Evolutionary conservation across 2,113 vertebrate species (phyloP).

Genomic region (Cephalopholis sonnerati): DNA sequence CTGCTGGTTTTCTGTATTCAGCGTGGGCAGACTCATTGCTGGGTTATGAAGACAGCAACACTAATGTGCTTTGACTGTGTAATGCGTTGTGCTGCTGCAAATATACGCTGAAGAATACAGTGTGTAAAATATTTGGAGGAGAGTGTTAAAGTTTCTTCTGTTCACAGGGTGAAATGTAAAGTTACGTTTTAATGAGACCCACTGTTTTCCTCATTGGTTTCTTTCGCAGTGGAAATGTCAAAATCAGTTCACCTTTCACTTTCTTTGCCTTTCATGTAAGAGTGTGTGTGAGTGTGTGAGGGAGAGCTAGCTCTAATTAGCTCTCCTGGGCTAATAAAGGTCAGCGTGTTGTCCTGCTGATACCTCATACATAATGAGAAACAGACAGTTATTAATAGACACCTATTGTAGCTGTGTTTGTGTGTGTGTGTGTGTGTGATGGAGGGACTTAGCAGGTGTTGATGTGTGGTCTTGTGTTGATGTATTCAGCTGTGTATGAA

Average conservation of each 20-base stretch:
- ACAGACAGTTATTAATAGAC: conserved; percentile 63
- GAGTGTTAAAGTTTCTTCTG: neutral
- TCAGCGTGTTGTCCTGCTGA: conserved; percentile 45
- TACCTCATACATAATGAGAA: conserved; percentile 44
- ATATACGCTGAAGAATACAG: neutral
- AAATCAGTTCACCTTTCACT: conserved; percentile 15
- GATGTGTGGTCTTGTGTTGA: conserved; percentile 40
- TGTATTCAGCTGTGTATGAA: conserved; percentile 65
- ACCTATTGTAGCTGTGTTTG: conserved; percentile 18
- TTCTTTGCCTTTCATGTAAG: neutral
- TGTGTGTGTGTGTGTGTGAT: conserved; percentile 21
- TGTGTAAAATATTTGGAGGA: neutral
- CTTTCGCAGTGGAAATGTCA: conserved; percentile 19
- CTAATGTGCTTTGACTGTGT: conserved; percentile 1
- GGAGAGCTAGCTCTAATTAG: conserved; percentile 36
- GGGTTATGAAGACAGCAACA: neutral
- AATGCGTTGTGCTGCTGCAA: neutral
- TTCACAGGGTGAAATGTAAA: neutral
- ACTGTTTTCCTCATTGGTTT: neutral
- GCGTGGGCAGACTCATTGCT: neutral
- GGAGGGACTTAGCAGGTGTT: conserved; percentile 52
- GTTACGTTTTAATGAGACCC: neutral
- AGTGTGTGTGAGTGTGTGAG: neutral
- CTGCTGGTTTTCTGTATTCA: neutral
- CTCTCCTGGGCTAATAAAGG: conserved; percentile 61